Evolutionary conservation across 1,140 invertebrate species (phyloP), one percentile per base, ranked within the genome.

Genomic region (Steinernema khuongi): DNA sequence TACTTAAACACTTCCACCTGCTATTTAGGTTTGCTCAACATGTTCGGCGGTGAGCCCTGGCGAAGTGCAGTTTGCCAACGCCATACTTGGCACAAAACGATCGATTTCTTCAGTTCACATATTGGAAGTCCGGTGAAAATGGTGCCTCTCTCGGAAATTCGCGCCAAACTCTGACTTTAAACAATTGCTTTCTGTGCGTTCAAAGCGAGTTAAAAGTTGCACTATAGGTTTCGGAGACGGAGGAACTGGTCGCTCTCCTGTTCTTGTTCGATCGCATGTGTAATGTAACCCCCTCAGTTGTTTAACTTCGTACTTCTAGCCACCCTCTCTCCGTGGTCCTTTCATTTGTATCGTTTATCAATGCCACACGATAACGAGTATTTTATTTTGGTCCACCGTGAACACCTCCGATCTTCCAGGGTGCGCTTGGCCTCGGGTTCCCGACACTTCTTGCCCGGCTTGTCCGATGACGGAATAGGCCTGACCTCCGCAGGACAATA

Each of bases 21-120:
- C 22, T 17, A 11, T 60, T 60, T 60, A 60, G 50, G 26, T 22
- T n/a, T 60, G 50, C 50, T 60, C 50, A 60, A 60, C 26, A n/a
- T 60, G 50, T 60, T 60, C 50, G 50, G 22, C 2, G 50, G 50
- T n/a, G 50, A 60, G 26, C 50, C 50, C 26, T 60, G 50, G 50
- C 14, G 22, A 60, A 60, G 50, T 60, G 50, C 50, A 14, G 50
- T 60, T 7, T 60, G 14, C 26, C 50, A 60, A 22, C 50, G 50
- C 50, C 19, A 60, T 60, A 60, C 50, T 22, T 60, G 22, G 50
- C 50, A 26, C 7, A 60, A 60, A 60, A 60, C 50, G 50, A 60
- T 60, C 50, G 50, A 60, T 60, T 60, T 60, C 19, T 60, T 60
- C 19, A 60, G 50, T 60, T n/a, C 50, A 60, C 14, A 60, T 22